Percentiles rank a stretch among this genome's conserved stretches.
Evolutionary conservation across 1,140 invertebrate genomes (phyloP).

Genomic region (Bombyx mandarina): DNA sequence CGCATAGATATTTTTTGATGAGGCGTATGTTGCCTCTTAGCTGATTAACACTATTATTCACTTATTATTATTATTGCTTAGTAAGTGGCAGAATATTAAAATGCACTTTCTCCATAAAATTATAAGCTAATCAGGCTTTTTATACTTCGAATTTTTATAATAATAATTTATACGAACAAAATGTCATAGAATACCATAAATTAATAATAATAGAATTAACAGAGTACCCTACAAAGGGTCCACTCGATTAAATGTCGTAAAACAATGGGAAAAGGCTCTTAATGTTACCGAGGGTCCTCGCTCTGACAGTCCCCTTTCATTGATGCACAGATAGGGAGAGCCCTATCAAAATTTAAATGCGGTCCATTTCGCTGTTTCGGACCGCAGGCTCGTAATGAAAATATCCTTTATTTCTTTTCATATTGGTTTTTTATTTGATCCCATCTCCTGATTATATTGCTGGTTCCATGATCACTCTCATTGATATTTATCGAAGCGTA

Average conservation of each 20-base stretch:
- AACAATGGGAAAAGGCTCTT: conserved; percentile 31
- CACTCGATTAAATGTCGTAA: conserved; percentile 29
- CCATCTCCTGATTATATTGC: conserved; percentile 11
- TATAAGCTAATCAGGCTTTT: no score
- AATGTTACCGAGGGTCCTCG: conserved; percentile 24
- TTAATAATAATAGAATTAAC: conserved; percentile 23
- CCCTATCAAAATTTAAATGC: conserved; percentile 37
- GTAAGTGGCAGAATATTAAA: no score
- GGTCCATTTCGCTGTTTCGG: conserved; percentile 25
- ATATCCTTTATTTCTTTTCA: conserved; percentile 26
- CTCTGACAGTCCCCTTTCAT: conserved; percentile 26
- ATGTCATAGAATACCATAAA: conserved; percentile 6
- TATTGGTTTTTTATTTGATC: conserved; percentile 21
- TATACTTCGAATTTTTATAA: background rate
- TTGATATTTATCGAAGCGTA: background rate
- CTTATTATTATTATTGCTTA: no score
- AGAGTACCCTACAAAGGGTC: conserved; percentile 10
- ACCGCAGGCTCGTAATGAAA: conserved; percentile 23
- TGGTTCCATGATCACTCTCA: conserved; percentile 5
- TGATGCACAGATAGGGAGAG: conserved; percentile 29
- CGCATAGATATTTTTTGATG: no score
- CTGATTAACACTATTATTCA: no score
- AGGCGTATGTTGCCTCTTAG: no score
- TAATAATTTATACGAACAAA: background rate
- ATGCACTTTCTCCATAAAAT: no score